phyloP scores from a whole-genome alignment of 2,113 vertebrate species.

The Notothenia coriiceps region DNA sequence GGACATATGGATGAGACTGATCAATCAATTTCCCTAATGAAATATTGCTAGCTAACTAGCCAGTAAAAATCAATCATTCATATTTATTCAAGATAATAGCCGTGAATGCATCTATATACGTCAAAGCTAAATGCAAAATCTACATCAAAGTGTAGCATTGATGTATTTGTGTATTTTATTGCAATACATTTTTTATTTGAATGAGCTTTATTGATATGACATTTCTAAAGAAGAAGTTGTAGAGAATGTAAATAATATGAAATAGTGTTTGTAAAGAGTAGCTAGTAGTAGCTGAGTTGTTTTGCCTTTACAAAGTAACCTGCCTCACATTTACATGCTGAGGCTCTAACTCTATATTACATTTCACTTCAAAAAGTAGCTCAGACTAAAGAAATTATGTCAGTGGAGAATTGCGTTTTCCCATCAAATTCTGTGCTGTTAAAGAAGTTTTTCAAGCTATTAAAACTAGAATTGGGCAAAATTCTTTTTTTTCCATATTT shows the following conservation, averaged over 20 bases:
- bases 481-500: neutral
- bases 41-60: conserved; percentile 3
- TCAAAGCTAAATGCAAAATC: neutral
- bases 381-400: neutral
- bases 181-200: neutral
- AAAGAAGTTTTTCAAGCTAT: neutral
- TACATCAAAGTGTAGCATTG: too few species aligned
- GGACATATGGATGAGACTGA: neutral
- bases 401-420: neutral
- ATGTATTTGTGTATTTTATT: too few species aligned
- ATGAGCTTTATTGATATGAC: neutral
- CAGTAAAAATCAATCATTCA: neutral
- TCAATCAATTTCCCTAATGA: neutral
- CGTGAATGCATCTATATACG: neutral
- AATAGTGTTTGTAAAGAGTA: neutral
- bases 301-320: neutral
- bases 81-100: neutral
- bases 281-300: neutral
- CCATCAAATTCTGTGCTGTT: neutral
- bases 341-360: neutral
- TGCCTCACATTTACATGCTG: neutral
- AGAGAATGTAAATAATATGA: neutral
- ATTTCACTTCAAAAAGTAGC: neutral
- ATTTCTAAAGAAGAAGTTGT: neutral
- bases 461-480: neutral